A percentile compares a stretch with the other conserved stretches of the same genome.
These are phyloP conservation scores for Periophthalmus modestus DNA, from an alignment of 2,113 vertebrate species.

Conservation along the genomic window DNA sequence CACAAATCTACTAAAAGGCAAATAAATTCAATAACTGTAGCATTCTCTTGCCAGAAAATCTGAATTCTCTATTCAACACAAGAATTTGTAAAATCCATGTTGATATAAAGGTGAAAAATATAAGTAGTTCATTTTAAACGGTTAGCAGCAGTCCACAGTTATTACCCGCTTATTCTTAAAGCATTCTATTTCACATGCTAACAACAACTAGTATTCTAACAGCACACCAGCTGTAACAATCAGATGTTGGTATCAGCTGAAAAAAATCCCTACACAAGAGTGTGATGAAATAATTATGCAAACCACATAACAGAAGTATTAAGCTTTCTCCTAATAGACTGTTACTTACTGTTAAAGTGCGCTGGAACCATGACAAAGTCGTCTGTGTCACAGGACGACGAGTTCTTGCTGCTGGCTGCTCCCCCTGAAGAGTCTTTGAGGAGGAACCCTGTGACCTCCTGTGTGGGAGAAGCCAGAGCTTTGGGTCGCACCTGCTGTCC, in stretches of 20 bases:
- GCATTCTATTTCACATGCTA: no score
- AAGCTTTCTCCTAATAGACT: background rate
- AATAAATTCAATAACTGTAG: background rate
- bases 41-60: background rate
- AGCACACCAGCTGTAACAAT: background rate
- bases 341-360: constrained; percentile 86
- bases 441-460: constrained; percentile 83
- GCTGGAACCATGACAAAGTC: constrained; percentile 98
- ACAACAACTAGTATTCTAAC: no score
- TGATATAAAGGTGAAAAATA: background rate
- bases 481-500: constrained; percentile 88
- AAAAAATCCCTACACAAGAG: no score
- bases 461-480: constrained; percentile 83
- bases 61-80: background rate
- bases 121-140: no score
- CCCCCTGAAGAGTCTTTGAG: constrained; percentile 86
- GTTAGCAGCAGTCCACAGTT: no score
- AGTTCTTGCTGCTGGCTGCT: constrained; percentile 92
- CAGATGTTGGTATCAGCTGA: background rate
- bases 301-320: no score
- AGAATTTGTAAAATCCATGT: background rate
- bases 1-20: background rate
- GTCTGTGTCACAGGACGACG: constrained; percentile 92
- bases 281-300: no score
- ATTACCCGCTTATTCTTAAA: no score